Evolutionary conservation across 2,888 invertebrate species (phyloP), one percentile per base, ranked within the genome.

Genomic region (Dastarcus helophoroides): DNA sequence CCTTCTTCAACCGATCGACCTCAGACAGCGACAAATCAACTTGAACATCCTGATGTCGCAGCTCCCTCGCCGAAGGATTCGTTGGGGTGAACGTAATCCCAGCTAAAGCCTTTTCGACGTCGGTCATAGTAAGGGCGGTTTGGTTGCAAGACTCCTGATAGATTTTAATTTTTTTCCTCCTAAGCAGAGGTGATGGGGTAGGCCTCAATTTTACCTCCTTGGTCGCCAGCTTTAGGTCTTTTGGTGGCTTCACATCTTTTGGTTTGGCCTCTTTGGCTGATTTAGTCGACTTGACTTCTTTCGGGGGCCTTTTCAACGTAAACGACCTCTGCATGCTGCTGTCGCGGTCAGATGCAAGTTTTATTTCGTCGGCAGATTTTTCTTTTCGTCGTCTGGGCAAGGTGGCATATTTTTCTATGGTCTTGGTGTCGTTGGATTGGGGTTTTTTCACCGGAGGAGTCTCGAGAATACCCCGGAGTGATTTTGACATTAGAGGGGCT

Each of bases 81-180:
- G 48, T 43, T 1, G 53, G 51, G 19, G 41, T 42, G 14, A 59
- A 45, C 4, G 57, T 53, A 2, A 71, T 58, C 2, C 83, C 83
- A 1, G 73, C 70, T 29, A 85, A 62, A 3, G 77, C 78, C 10
- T 76, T 73, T 40, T 81, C 79, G 13, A 86, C 66, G 49, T 86
- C 86, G 2, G 63, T 58, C 31, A 76, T 73, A 1, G 80, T 71
- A 29, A 88, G 59, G 13, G 79, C 79, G 1, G 88, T 88, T 56
- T 88, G 88, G 8, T 74, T 70, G 26, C 73, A 68, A 17, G 71
- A 79, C 59, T 88, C 88, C 43, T 85, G 84, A 55, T 82, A 86
- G 41, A 88, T 86, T 48, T 75, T 69, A 1, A 79, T 76, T 51
- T 69, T 72, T 1, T 46, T 39, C 32, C 56, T 53, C 40, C 60